These are phyloP conservation scores for Patiria miniata DNA, from an alignment of 35 echinoderm and acorn worm species.

Conservation along the genomic window DNA sequence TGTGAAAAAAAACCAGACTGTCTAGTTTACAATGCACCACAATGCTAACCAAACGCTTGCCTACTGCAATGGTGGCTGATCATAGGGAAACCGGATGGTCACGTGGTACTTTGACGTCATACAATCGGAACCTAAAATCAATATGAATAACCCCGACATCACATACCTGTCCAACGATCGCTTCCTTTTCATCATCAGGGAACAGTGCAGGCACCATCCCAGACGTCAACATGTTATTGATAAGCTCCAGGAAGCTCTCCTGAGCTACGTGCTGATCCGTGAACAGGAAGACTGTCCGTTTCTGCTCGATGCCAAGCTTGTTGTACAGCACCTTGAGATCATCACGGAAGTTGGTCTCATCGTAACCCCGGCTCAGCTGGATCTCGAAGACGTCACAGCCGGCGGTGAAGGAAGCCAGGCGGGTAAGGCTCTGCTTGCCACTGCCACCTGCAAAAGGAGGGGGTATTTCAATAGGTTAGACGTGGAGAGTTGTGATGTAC, in stretches of 20 bases:
- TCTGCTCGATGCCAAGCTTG: conserved; percentile 96
- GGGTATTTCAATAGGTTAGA: not conserved
- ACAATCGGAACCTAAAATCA: no score
- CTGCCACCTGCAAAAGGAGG: conserved; percentile 78
- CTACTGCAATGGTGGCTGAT: no score
- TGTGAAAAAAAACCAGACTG: no score
- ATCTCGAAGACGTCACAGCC: conserved; percentile 99
- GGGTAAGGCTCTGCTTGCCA: conserved; percentile 94
- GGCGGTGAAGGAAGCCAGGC: conserved; percentile 84
- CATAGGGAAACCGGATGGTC: no score
- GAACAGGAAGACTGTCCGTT: conserved; percentile 92
- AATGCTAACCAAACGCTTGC: no score
- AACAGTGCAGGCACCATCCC: conserved; percentile 98
- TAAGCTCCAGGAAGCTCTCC: conserved; percentile 98
- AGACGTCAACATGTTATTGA: conserved; percentile 99
- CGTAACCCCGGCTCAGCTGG: conserved; percentile 94
- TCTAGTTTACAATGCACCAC: no score
- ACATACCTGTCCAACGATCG: conserved; percentile 90
- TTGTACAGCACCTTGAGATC: conserved; percentile 97
- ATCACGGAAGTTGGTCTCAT: conserved; percentile 95
- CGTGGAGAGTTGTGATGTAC: no score
- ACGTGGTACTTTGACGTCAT: no score
- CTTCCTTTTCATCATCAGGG: conserved; percentile 94
- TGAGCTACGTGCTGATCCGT: conserved; percentile 95
- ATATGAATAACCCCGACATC: not conserved